Evolutionary conservation across 1,140 invertebrate genomes (phyloP).

Genomic region (Agrilus planipennis): DNA sequence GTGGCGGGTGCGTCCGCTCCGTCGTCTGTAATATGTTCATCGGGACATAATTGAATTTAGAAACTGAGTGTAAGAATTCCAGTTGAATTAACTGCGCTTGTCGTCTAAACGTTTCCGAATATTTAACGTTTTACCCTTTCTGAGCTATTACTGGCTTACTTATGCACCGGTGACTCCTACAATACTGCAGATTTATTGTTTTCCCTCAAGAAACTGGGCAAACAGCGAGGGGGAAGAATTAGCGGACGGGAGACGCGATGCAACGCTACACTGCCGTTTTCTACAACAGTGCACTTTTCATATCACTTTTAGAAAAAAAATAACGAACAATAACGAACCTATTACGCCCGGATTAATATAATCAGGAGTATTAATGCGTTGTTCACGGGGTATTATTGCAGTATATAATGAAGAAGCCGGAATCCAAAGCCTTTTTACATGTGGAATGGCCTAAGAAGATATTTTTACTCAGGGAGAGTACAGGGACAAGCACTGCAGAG

Average conservation of each 20-base stretch:
- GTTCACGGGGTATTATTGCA: no score
- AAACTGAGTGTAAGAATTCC: slow-evolving; percentile 23
- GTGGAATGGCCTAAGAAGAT: no score
- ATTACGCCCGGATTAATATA: no score
- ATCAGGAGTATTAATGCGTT: no score
- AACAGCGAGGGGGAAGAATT: background rate
- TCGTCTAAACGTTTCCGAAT: slow-evolving; percentile 24
- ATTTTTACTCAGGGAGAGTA: no score
- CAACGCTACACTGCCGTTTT: no score
- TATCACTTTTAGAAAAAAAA: no score
- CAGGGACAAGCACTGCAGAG: no score
- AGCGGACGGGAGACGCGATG: background rate
- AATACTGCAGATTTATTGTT: slow-evolving; percentile 24
- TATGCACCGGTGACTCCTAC: slow-evolving; percentile 22
- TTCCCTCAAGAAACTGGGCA: slow-evolving; percentile 7
- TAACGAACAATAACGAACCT: no score
- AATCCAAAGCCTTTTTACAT: no score
- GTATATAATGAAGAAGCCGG: no score
- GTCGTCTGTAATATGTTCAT: slow-evolving; percentile 7
- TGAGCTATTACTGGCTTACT: slow-evolving; percentile 24
- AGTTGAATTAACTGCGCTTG: slow-evolving; percentile 22
- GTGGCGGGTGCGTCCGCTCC: background rate
- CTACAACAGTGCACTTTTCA: no score
- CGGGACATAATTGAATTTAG: slow-evolving; percentile 21
- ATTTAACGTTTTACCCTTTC: slow-evolving; percentile 24